phyloP scores from a whole-genome alignment of 2,888 invertebrate species.

The Rhagophthalmus giganteus region DNA sequence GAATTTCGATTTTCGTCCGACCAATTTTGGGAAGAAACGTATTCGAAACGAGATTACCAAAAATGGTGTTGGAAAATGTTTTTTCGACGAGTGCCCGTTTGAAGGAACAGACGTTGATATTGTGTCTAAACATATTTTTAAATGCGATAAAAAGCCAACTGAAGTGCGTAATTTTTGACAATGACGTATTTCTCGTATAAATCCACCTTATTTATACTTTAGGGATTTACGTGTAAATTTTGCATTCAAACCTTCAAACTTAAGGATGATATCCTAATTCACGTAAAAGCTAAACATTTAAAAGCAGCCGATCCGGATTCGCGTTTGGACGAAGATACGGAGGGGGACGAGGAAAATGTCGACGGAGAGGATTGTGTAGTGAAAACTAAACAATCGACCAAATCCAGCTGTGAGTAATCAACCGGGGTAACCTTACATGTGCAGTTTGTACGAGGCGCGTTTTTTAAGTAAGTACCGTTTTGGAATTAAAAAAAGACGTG shows the following conservation, averaged over 20 bases:
- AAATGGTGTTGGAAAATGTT: conserved; percentile 45
- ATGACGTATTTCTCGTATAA: background rate
- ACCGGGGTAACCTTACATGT: too few species aligned
- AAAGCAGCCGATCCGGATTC: too few species aligned
- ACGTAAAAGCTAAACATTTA: conserved; percentile 32
- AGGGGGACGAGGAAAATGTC: too few species aligned
- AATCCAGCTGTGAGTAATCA: too few species aligned
- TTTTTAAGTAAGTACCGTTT: too few species aligned
- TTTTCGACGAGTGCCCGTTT: conserved; percentile 47
- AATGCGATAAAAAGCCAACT: conserved; percentile 42
- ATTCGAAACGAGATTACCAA: conserved; percentile 41
- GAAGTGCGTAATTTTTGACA: conserved; percentile 35
- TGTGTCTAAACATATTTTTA: conserved; percentile 43
- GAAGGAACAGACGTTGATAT: conserved; percentile 38
- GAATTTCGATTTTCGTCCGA: conserved; percentile 25
- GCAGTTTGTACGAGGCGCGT: too few species aligned
- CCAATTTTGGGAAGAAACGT: conserved; percentile 11
- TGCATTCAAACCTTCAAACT: conserved; percentile 41
- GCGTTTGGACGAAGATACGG: too few species aligned
- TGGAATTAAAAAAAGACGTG: too few species aligned
- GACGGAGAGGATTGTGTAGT: too few species aligned
- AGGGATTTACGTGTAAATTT: conserved; percentile 46
- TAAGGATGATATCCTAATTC: conserved; percentile 39
- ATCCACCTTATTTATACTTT: conserved; percentile 29
- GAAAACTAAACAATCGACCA: too few species aligned